These are phyloP conservation scores for Crematogaster levior DNA, from an alignment of 2,888 invertebrate species.

Conservation along the genomic window DNA sequence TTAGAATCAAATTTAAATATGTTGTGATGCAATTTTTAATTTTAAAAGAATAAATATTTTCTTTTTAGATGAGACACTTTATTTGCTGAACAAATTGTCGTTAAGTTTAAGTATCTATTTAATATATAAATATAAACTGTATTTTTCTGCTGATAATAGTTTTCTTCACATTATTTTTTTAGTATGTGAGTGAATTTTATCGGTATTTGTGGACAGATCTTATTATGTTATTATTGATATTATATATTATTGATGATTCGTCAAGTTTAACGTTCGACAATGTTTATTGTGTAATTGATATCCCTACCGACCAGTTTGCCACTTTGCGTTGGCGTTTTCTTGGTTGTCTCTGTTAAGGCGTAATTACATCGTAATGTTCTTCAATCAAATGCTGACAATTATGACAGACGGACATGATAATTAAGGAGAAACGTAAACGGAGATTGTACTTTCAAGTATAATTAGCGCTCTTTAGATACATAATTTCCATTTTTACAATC, in stretches of 20 bases:
- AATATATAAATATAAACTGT: neutral
- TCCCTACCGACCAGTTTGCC: slow-evolving; percentile 9
- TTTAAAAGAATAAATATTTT: neutral
- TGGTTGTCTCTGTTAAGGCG: slow-evolving; percentile 69
- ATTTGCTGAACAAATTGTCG: neutral
- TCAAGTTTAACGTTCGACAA: neutral
- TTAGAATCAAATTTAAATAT: neutral
- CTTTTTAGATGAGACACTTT: neutral
- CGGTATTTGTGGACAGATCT: neutral
- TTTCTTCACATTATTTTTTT: neutral
- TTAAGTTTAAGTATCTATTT: neutral
- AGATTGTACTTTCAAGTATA: neutral
- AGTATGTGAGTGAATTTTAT: neutral
- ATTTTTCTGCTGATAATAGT: neutral
- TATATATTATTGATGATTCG: neutral
- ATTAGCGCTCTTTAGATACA: neutral
- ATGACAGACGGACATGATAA: neutral
- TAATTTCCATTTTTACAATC: neutral
- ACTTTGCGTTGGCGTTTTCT: slow-evolving; percentile 48
- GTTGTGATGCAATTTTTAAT: neutral
- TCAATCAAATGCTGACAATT: slow-evolving; percentile 40
- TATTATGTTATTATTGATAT: too few relatives aligned
- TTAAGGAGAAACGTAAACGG: slow-evolving; percentile 5
- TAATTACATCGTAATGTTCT: slow-evolving; percentile 4
- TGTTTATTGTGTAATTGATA: slow-evolving; percentile 8